These are phyloP conservation scores for Elymnias hypermnestra DNA, from an alignment of 1,140 invertebrate genomes.

Conservation along the genomic window DNA sequence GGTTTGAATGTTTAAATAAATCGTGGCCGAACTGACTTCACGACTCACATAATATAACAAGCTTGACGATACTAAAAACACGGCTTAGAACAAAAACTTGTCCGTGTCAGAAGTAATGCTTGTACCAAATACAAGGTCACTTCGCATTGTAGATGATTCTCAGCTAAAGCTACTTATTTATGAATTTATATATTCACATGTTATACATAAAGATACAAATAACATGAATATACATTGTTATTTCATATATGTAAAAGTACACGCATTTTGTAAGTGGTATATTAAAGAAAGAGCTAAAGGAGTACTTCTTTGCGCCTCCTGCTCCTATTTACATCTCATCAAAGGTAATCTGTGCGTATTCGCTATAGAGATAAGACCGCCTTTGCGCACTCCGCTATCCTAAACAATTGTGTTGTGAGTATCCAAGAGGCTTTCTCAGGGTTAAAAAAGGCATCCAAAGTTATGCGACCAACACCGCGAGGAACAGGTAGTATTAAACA, in stretches of 20 bases:
- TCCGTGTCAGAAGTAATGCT: conserved; percentile 33
- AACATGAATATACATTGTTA: background rate
- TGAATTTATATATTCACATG: background rate
- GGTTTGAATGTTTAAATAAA: conserved; percentile 23
- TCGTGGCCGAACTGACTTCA: conserved; percentile 28
- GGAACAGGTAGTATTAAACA: no score
- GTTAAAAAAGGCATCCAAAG: no score
- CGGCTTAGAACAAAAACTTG: conserved; percentile 46
- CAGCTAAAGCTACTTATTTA: conserved; percentile 3
- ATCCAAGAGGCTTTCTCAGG: no score
- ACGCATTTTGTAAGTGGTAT: no score
- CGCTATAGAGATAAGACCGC: no score
- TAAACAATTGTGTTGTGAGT: no score
- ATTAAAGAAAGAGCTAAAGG: no score
- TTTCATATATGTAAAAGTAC: background rate
- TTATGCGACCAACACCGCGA: no score
- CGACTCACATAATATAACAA: conserved; percentile 5
- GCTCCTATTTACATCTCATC: no score
- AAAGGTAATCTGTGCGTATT: no score
- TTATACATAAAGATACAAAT: background rate
- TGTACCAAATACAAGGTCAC: conserved; percentile 51
- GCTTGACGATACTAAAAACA: conserved; percentile 27
- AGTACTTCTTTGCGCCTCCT: no score
- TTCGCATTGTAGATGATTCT: conserved; percentile 31
- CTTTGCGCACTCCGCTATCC: no score